Conservation (phyloP, 2,113 vertebrate genomes). For the Oplegnathus fasciatus region DNA sequence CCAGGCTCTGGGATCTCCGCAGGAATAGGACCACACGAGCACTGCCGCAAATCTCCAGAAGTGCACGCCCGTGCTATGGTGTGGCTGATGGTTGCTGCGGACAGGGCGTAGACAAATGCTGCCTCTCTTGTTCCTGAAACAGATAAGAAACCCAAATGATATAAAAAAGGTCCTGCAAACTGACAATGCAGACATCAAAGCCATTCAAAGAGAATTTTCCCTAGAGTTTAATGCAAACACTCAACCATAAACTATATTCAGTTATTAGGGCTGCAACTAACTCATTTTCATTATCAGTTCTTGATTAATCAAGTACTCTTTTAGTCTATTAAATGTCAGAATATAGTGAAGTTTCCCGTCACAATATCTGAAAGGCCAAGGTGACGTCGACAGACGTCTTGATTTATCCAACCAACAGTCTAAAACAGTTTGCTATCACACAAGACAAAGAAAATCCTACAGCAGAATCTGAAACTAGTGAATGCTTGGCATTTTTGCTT, state of each 20-base stretch:
- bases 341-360: not conserved
- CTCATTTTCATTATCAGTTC: not conserved
- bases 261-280: not conserved
- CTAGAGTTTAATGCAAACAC: not conserved
- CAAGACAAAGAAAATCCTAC: not conserved
- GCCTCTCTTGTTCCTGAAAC: slow-evolving; percentile 94
- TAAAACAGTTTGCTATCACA: not conserved
- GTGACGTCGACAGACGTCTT: not conserved
- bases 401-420: not conserved
- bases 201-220: not conserved
- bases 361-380: not conserved
- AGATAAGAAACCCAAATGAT: not conserved
- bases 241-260: not conserved
- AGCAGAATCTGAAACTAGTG: not conserved
- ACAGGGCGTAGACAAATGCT: slow-evolving; percentile 96
- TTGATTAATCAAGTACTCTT: not conserved
- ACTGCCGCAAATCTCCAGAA: slow-evolving; percentile 93
- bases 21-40: slow-evolving; percentile 95
- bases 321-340: not conserved
- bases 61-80: slow-evolving; percentile 97
- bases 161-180: not conserved
- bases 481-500: not conserved
- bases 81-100: slow-evolving; percentile 96
- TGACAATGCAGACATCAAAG: not conserved
- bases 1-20: slow-evolving; percentile 94